These are phyloP conservation scores for Onychostruthus taczanowskii DNA, from an alignment of 2,113 vertebrate species.

Conservation along the genomic window DNA sequence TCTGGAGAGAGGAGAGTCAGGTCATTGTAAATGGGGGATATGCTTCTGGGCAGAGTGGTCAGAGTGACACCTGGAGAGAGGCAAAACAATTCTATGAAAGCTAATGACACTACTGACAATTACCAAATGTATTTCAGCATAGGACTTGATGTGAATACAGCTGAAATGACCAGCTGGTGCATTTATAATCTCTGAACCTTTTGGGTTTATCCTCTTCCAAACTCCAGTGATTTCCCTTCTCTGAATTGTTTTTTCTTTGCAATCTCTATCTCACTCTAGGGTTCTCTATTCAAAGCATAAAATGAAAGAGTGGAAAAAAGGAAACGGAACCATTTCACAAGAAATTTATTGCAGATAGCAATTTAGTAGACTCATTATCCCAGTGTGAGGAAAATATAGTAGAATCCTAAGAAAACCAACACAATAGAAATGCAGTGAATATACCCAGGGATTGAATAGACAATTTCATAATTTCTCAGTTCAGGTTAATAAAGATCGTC, in stretches of 20 bases:
- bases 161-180: constrained; percentile 36
- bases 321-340: constrained; percentile 60
- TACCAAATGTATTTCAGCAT: neutral
- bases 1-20: neutral
- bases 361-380: constrained; percentile 67
- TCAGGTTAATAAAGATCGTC: constrained; percentile 40
- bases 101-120: neutral
- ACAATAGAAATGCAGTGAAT: constrained; percentile 42
- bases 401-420: constrained; percentile 60
- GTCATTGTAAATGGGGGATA: neutral
- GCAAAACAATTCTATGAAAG: neutral
- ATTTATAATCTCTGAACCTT: constrained; percentile 31
- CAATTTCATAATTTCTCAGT: constrained; percentile 7
- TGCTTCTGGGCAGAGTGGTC: neutral
- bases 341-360: constrained; percentile 69
- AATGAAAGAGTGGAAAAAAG: constrained; percentile 50
- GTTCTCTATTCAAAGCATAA: constrained; percentile 54
- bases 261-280: constrained; percentile 61
- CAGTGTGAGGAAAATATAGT: constrained; percentile 59
- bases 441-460: neutral
- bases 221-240: constrained; percentile 50
- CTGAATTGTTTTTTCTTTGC: constrained; percentile 51
- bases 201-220: constrained; percentile 42
- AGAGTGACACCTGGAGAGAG: neutral
- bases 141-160: neutral